These are phyloP conservation scores for Deilephila porcellus DNA, from an alignment of 2,888 invertebrate species.

Conservation along the genomic window DNA sequence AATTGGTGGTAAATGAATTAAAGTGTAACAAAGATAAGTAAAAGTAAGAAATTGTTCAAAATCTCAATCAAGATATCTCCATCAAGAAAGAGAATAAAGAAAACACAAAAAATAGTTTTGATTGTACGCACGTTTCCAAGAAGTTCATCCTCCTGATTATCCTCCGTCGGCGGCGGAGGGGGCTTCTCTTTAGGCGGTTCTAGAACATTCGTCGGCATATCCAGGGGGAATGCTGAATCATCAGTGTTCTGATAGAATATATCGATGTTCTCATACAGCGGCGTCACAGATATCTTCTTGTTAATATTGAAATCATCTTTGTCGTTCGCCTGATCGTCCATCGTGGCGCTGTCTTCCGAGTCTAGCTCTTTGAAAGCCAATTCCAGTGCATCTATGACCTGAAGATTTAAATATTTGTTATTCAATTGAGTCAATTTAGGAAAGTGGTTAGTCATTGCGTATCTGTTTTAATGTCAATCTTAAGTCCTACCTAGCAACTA, in stretches of 20 bases:
- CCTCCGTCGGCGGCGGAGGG: slow-evolving; percentile 90
- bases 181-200: slow-evolving; percentile 95
- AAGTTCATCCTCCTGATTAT: slow-evolving; percentile 71
- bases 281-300: slow-evolving; percentile 77
- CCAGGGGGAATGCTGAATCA: slow-evolving; percentile 80
- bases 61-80: too few species aligned
- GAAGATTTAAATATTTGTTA: slow-evolving; percentile 44
- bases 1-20: too few species aligned
- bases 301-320: slow-evolving; percentile 59
- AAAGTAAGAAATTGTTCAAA: too few species aligned
- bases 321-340: slow-evolving; percentile 64
- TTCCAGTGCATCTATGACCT: slow-evolving; percentile 87
- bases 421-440: background rate
- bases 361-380: slow-evolving; percentile 87
- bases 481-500: too few species aligned
- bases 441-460: background rate
- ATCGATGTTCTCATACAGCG: slow-evolving; percentile 86
- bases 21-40: too few species aligned
- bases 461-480: background rate
- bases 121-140: slow-evolving; percentile 74
- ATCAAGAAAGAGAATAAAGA: too few species aligned
- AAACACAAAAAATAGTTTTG: background rate
- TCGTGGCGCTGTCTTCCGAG: slow-evolving; percentile 78
- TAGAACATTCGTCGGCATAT: slow-evolving; percentile 83
- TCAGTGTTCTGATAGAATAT: slow-evolving; percentile 79